A percentile compares a stretch with the other conserved stretches of the same genome.
Conservation (phyloP, 1,140 invertebrate genomes). For the Andrena cerasifolii region DNA sequence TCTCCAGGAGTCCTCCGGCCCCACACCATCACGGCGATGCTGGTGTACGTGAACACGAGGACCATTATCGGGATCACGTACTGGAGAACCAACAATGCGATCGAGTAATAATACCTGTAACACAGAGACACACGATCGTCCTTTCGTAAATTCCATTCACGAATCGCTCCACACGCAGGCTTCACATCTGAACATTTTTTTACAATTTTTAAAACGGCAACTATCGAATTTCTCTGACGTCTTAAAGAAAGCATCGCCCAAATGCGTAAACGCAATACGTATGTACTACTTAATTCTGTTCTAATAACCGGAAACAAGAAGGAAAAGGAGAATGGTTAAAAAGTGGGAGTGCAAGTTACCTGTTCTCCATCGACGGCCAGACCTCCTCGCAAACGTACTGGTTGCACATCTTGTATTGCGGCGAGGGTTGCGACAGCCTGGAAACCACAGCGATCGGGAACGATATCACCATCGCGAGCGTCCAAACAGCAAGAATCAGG, state of each 20-base stretch:
- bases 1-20: constrained; percentile 93
- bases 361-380: constrained; percentile 84
- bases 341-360: too few relatives aligned
- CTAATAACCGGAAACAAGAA: not conserved
- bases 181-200: too few relatives aligned
- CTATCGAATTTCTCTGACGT: too few relatives aligned
- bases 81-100: constrained; percentile 91
- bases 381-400: constrained; percentile 87
- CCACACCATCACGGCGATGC: constrained; percentile 94
- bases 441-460: constrained; percentile 91
- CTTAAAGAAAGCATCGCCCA: too few relatives aligned
- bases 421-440: constrained; percentile 82
- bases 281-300: too few relatives aligned
- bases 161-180: too few relatives aligned
- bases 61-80: constrained; percentile 92
- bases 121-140: too few relatives aligned
- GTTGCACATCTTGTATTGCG: constrained; percentile 84
- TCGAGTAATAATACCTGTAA: constrained; percentile 87
- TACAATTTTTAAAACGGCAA: too few relatives aligned
- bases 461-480: constrained; percentile 90
- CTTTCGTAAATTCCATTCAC: not conserved
- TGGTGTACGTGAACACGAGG: constrained; percentile 93
- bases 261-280: too few relatives aligned
- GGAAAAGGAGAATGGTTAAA: too few relatives aligned
- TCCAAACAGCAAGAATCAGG: constrained; percentile 90